Conservation (phyloP, 2,888 invertebrate species). For the Bellardia pandia region DNA sequence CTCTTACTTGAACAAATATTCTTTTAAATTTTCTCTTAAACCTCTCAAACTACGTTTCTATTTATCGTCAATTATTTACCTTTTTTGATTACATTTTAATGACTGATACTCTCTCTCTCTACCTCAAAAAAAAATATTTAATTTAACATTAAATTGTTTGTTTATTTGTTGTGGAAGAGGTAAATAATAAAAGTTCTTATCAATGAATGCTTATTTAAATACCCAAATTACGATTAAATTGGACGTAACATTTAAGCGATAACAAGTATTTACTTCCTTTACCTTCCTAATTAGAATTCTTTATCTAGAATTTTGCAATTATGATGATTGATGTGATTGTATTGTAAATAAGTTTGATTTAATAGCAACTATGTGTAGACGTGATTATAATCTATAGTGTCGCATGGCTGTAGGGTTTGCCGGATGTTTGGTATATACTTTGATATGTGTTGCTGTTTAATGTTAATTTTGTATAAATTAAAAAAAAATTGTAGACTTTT, state of each 20-base stretch:
- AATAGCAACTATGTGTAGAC: not conserved
- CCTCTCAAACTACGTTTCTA: not conserved
- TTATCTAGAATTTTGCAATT: slow-evolving; percentile 3
- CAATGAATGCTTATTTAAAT: not conserved
- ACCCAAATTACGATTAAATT: not conserved
- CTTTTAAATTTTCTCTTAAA: not conserved
- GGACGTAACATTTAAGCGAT: not conserved
- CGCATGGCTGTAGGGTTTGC: no score
- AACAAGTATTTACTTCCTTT: not conserved
- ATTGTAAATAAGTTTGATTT: no score
- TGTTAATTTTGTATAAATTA: no score
- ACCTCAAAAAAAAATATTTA: not conserved
- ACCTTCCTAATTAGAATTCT: slow-evolving; percentile 4
- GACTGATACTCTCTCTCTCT: not conserved
- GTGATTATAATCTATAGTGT: not conserved
- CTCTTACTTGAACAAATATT: not conserved
- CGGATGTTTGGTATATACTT: no score
- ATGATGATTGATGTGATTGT: not conserved
- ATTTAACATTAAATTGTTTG: not conserved
- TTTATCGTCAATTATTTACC: not conserved
- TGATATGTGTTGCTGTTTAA: no score
- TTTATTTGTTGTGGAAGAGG: not conserved
- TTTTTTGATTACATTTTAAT: not conserved
- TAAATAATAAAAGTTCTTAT: not conserved
- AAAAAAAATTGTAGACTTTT: no score